phyloP scores from a whole-genome alignment of 2,113 vertebrate species.

The Petrocephalus microphthalmus region DNA sequence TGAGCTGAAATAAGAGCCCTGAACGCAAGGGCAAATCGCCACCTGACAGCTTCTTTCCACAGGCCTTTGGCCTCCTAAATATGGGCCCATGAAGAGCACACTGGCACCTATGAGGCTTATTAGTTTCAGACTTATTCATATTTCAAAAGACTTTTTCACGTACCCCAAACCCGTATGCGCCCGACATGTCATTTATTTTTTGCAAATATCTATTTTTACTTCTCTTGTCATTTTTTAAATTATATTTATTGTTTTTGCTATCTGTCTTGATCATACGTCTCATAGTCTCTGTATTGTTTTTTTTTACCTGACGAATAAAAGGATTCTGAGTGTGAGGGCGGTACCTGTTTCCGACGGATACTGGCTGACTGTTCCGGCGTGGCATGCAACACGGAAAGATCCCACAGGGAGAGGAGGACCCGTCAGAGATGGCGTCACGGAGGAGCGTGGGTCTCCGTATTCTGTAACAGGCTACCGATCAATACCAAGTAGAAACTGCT shows the following conservation, averaged over 20 bases:
- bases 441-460: neutral
- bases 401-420: neutral
- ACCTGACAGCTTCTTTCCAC: neutral
- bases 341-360: neutral
- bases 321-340: neutral
- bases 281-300: neutral
- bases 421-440: neutral
- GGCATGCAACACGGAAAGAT: neutral
- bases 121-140: neutral
- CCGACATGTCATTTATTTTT: neutral
- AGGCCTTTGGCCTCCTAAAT: neutral
- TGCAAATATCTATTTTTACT: neutral
- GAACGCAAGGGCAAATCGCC: neutral
- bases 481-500: neutral
- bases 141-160: neutral
- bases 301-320: neutral
- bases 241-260: neutral
- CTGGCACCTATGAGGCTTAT: neutral
- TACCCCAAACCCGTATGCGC: neutral
- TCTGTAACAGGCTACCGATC: neutral
- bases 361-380: neutral
- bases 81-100: neutral
- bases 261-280: neutral
- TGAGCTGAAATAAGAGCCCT: neutral
- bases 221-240: neutral